Evolutionary conservation across 2,888 invertebrate species (phyloP).

Genomic region (Amblyjoppa proteus): DNA sequence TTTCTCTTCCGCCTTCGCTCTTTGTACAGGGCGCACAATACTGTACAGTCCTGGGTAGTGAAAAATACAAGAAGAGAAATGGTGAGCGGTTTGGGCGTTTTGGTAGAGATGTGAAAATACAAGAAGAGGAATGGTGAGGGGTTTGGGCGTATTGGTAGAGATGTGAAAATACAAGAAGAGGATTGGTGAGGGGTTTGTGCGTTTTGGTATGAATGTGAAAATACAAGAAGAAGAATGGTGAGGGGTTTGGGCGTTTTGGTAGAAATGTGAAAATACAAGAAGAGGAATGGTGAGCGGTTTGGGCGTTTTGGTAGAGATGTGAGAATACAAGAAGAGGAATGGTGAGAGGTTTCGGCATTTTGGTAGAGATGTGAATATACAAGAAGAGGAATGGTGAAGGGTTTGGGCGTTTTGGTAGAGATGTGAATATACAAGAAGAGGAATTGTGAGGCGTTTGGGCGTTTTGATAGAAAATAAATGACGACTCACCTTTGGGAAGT

Average conservation of each 20-base stretch:
- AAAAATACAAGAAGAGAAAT: not conserved
- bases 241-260: not conserved
- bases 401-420: not conserved
- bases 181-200: too few relatives aligned
- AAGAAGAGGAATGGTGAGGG: not conserved
- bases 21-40: not conserved
- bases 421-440: too few relatives aligned
- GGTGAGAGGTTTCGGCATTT: too few relatives aligned
- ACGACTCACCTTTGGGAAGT: slow-evolving; percentile 81
- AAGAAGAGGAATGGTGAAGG: not conserved
- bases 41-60: not conserved
- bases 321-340: not conserved
- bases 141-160: too few relatives aligned
- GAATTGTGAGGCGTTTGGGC: not conserved
- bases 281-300: not conserved
- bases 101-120: not conserved
- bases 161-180: too few relatives aligned
- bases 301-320: not conserved
- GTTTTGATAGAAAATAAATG: not conserved
- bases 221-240: not conserved
- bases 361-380: not conserved
- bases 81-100: not conserved
- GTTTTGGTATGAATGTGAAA: too few relatives aligned
- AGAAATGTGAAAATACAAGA: not conserved
- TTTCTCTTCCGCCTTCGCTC: slow-evolving; percentile 15